Base-by-base conservation (phyloP, 1,140 invertebrate species). In the Drosophila auraria region DNA sequence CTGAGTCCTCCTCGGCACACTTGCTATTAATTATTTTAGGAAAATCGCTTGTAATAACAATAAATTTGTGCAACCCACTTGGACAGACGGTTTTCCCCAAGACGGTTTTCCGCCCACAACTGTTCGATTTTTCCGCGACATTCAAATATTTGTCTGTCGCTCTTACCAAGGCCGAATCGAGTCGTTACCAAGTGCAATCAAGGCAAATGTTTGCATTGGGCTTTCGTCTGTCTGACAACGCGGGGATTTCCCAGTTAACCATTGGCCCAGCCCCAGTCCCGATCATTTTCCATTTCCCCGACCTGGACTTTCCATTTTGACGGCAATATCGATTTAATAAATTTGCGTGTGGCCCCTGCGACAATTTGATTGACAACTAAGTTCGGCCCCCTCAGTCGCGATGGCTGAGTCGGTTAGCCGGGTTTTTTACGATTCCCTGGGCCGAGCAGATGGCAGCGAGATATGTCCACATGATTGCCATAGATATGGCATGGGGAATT, bases 21-120 rank as follows among this genome's bases (percentile, higher is more conserved):
- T 87, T 87, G 81, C 86, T 80, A 90, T 90, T 90, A 90, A 90
- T 90, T 90, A 90, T 90, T 90, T 90, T 90, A 72, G 75, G 75
- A 86, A 82, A 90, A 90, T 89, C 82, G 71, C 81, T 61, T 71
- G 87, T 90, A 91, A 90, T 90, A 90, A 90, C 87, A 90, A 90
- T 90, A 90, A 86, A 91, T 80, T 82, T 74, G 64, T 77, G 78
- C 72, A 76, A 68, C 50, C 58, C 78, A 80, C 72, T 78, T 65
- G 53, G 61, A 47, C 45, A 76, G 54, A 73, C 74, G 61, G 25
- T 54, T 63, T 30, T 20, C 47, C 15, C 45, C 70, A 50, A 73
- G 62, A 68, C 71, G 6, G 5, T 74, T 57, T 80, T 61, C 71
- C 80, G 56, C 61, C 71, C 72, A 75, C 80, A 87, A 89, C 81